These are phyloP conservation scores for Spilosoma lubricipeda DNA, from an alignment of 2,888 invertebrate species.

Conservation along the genomic window DNA sequence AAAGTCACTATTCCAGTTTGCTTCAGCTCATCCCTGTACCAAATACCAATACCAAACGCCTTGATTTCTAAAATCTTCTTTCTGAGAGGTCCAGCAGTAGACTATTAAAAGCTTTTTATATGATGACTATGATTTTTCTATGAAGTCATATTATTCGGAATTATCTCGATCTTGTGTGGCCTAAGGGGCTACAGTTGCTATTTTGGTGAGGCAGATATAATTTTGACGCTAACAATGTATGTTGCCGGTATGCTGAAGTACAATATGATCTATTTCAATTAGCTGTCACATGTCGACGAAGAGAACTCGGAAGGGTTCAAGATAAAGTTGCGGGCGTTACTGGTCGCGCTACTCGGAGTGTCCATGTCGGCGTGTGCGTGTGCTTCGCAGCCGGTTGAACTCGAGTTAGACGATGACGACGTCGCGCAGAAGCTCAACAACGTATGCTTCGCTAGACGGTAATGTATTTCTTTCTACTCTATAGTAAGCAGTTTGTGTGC, in stretches of 20 bases:
- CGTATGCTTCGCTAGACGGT: conserved; percentile 80
- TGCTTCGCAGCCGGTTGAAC: conserved; percentile 78
- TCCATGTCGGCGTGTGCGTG: conserved; percentile 82
- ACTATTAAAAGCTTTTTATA: too few relatives aligned
- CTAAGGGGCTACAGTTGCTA: too few relatives aligned
- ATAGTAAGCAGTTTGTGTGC: too few relatives aligned
- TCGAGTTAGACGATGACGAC: conserved; percentile 79
- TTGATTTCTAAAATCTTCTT: too few relatives aligned
- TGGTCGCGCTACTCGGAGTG: conserved; percentile 77
- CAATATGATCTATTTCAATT: not conserved
- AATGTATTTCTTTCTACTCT: not conserved
- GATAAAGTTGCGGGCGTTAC: conserved; percentile 71
- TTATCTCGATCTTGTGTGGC: too few relatives aligned
- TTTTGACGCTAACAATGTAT: not conserved
- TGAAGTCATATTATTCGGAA: not conserved
- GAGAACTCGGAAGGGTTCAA: conserved; percentile 64
- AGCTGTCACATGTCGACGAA: conserved; percentile 48
- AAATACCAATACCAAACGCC: too few relatives aligned
- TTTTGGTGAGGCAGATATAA: not conserved
- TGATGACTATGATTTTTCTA: too few relatives aligned
- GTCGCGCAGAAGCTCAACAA: conserved; percentile 77
- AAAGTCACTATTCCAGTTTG: too few relatives aligned
- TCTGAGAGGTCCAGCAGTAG: too few relatives aligned
- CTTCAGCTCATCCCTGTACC: too few relatives aligned
- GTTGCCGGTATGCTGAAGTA: not conserved